Evolutionary conservation across 2,113 vertebrate species (phyloP).

Genomic region (Mugil cephalus): DNA sequence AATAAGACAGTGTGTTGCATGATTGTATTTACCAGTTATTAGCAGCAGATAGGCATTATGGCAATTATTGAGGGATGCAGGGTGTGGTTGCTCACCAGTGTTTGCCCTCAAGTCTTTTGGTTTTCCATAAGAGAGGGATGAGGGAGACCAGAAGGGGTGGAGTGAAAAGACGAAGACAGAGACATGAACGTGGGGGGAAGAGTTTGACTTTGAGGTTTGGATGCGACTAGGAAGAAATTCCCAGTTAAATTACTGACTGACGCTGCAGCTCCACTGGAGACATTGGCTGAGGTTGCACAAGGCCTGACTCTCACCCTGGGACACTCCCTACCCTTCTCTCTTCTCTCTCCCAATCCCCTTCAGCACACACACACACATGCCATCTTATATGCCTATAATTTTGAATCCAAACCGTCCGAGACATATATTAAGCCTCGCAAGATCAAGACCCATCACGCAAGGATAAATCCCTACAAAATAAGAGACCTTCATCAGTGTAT

Average conservation of each 20-base stretch:
- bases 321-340: slow-evolving; percentile 66
- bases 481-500: background rate
- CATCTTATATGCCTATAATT: background rate
- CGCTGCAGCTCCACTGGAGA: slow-evolving; percentile 72
- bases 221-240: slow-evolving; percentile 76
- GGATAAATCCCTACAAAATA: background rate
- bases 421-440: background rate
- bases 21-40: slow-evolving; percentile 22
- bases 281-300: slow-evolving; percentile 72
- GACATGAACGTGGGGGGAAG: slow-evolving; percentile 73
- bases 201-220: slow-evolving; percentile 82
- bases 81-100: slow-evolving; percentile 72
- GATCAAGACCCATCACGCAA: background rate
- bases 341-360: slow-evolving; percentile 19
- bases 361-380: slow-evolving; percentile 4
- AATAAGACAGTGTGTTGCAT: slow-evolving; percentile 17
- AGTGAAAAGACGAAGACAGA: slow-evolving; percentile 62
- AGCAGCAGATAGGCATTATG: slow-evolving; percentile 42
- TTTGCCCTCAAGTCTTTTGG: slow-evolving; percentile 63
- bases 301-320: slow-evolving; percentile 61
- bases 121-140: slow-evolving; percentile 69
- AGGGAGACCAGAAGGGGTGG: slow-evolving; percentile 51
- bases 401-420: slow-evolving; percentile 20
- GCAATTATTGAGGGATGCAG: slow-evolving; percentile 50
- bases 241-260: slow-evolving; percentile 79